These are phyloP conservation scores for Australoheros scitulus DNA, from an alignment of 2,113 vertebrate genomes.

Conservation along the genomic window DNA sequence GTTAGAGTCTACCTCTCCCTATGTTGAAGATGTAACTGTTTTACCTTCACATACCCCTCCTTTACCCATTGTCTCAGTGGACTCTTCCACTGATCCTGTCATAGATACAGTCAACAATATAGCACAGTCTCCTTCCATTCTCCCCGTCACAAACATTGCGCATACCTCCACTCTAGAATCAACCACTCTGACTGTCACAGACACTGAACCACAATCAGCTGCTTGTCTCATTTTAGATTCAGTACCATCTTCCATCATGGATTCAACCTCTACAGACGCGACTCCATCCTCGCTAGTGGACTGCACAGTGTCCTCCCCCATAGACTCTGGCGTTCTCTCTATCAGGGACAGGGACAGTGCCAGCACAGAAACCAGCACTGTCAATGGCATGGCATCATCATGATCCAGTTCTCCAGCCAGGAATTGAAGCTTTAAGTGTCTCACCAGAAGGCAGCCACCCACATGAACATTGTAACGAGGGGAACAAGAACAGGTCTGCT, in stretches of 20 bases:
- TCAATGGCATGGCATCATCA: conserved; percentile 82
- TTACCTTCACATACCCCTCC: conserved; percentile 29
- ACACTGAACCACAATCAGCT: conserved; percentile 36
- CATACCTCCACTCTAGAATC: conserved; percentile 36
- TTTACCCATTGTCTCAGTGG: conserved; percentile 48
- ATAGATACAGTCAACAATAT: conserved; percentile 10
- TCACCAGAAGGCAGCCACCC: conserved; percentile 33
- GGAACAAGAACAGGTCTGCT: conserved; percentile 21
- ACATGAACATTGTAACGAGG: not conserved
- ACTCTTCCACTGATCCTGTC: conserved; percentile 14
- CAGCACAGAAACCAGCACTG: conserved; percentile 83
- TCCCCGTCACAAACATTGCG: conserved; percentile 60
- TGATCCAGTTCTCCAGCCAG: conserved; percentile 58
- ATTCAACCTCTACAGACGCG: conserved; percentile 47
- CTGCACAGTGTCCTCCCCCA: conserved; percentile 74
- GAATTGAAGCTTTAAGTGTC: conserved; percentile 45
- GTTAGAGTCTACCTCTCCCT: conserved; percentile 43
- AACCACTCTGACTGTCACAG: conserved; percentile 35
- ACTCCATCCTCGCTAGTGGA: conserved; percentile 49
- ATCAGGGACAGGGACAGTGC: conserved; percentile 75
- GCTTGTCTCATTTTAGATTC: conserved; percentile 43
- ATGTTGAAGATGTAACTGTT: conserved; percentile 22
- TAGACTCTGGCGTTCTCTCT: conserved; percentile 72
- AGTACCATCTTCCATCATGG: conserved; percentile 27
- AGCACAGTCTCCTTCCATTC: conserved; percentile 8